Evolutionary conservation across 2,888 invertebrate species (phyloP).

Genomic region (Netelia melanura): DNA sequence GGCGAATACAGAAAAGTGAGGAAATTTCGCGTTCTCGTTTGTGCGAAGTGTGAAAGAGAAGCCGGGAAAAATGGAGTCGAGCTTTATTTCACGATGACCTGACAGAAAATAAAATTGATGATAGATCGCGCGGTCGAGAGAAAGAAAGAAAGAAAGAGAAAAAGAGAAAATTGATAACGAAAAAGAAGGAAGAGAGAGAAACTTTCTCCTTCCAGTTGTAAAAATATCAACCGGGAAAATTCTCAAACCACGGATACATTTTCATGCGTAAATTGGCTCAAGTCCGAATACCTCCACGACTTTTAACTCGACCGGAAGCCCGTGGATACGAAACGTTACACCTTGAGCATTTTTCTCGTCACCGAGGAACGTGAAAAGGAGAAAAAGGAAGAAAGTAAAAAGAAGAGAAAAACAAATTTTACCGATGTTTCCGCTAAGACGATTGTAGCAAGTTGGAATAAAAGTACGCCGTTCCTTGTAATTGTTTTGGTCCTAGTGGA

Average conservation of each 20-base stretch:
- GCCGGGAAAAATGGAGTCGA: constrained; percentile 34
- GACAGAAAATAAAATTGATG: background rate
- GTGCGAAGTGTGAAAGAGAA: constrained; percentile 14
- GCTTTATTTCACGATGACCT: constrained; percentile 40
- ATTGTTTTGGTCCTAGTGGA: too few relatives aligned
- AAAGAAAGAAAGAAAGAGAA: background rate
- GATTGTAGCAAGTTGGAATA: too few relatives aligned
- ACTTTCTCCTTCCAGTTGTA: constrained; percentile 9
- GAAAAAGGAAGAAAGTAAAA: background rate
- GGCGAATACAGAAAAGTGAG: constrained; percentile 20
- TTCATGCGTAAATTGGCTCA: constrained; percentile 15
- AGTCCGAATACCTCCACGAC: background rate
- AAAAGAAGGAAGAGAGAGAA: background rate
- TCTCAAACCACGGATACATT: constrained; percentile 1
- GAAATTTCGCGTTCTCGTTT: constrained; percentile 31
- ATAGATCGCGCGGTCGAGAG: background rate
- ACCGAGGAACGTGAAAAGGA: background rate
- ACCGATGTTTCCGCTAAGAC: background rate
- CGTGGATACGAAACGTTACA: too few relatives aligned
- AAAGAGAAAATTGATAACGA: background rate
- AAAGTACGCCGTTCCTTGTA: too few relatives aligned
- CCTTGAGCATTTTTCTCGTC: background rate
- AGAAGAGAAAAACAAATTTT: background rate
- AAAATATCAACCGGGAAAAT: constrained; percentile 4
- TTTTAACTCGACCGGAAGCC: too few relatives aligned